Conservation (phyloP, 2,888 invertebrate species). For the Gortyna flavago region DNA sequence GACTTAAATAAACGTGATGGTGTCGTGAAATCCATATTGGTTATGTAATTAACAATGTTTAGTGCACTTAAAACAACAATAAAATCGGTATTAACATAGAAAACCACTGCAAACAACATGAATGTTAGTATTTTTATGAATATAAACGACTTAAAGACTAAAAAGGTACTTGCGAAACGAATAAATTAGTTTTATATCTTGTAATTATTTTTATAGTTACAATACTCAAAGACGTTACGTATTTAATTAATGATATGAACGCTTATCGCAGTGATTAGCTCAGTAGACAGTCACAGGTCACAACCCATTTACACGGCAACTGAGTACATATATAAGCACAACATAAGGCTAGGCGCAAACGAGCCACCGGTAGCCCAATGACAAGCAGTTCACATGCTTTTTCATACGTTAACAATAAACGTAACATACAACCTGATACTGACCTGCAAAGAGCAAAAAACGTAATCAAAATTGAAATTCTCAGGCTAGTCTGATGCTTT, state of each 20-base stretch:
- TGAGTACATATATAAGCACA: neutral
- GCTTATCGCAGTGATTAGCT: conserved; percentile 16
- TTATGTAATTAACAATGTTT: conserved; percentile 55
- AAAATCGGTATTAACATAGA: conserved; percentile 52
- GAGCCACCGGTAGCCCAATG: neutral
- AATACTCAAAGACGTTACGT: conserved; percentile 6
- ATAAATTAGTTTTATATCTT: conserved; percentile 30
- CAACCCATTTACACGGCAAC: neutral
- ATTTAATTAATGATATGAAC: conserved; percentile 26
- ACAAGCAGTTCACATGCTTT: neutral
- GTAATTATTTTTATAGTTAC: conserved; percentile 16
- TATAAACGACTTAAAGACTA: conserved; percentile 14
- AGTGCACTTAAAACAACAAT: conserved; percentile 43
- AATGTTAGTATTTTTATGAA: conserved; percentile 54
- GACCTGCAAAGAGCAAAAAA: no score
- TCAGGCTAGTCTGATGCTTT: no score
- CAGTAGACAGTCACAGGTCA: neutral
- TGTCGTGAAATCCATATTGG: conserved; percentile 14
- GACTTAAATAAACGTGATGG: conserved; percentile 6
- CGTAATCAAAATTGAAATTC: no score
- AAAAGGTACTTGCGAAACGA: conserved; percentile 17
- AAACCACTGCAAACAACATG: conserved; percentile 61
- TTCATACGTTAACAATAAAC: neutral
- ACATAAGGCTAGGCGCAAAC: neutral
- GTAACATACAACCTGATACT: no score